Base-by-base conservation (phyloP, 1,140 invertebrate genomes). In the Heliconius eleuchia region DNA sequence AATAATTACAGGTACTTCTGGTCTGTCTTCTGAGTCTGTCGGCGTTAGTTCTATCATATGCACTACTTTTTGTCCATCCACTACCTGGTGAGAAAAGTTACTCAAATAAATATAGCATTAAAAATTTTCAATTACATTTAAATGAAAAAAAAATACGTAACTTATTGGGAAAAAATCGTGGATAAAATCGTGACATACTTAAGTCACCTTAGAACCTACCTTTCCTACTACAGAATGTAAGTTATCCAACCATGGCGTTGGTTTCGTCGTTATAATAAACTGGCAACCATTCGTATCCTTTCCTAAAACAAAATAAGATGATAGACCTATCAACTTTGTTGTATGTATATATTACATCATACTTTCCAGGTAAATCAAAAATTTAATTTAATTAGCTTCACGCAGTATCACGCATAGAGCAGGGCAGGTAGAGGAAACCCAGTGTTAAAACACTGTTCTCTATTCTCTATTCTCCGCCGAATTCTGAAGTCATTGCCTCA, bases 151-250 rank as follows among this genome's bases (percentile, higher is more conserved):
- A 71, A 37, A 19, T 3, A 34, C 9, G 16, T 55, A 5, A 18
- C 52, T 55, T 52, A 52, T 19, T 46, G 34, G 4, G 34, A 46
- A 46, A 11, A 23, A 9, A 9, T 42, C 42, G 2, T 42, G 42
- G 42, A 42, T 42, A 42, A 42, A 46, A 6, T 52, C 6, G 4
- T 52, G 16, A 52, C 18, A 52, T 16, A 52, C 50, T 52, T 52
- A 52, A 18, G 18, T 52, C 16, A 52, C 66, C 18, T n/a, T 39
- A 2, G 30, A 30, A 27, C 70, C 46, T 87, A 98, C 97, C 95
- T 98, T 99, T 86, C 99, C 99, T 95, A 99, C 99, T 8, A 99
- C 97, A 6, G 98, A 98, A 91, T 99, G 98, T 78, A 97, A 96
- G 6, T 97, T 97, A 94, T 99, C 98, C 71, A 99, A 94, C 98